phyloP scores from a whole-genome alignment of 2,888 invertebrate species.

The Entomobrya multifasciata region DNA sequence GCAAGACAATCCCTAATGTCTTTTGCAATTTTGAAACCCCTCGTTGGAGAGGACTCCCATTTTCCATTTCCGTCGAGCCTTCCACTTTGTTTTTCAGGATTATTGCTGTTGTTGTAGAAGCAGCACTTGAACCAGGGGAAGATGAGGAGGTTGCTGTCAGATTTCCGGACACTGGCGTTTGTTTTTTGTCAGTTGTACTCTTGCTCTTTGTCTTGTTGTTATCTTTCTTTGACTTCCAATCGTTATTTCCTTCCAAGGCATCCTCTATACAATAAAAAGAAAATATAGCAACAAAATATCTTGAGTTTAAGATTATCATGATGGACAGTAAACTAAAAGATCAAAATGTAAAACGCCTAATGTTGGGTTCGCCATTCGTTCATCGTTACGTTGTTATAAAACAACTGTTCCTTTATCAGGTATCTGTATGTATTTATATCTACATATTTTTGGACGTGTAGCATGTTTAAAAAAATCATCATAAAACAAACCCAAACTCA shows the following conservation, averaged over 20 bases:
- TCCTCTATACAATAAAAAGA: constrained; percentile 60
- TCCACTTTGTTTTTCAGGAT: neutral
- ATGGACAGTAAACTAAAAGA: no score
- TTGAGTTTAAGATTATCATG: no score
- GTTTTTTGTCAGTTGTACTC: constrained; percentile 46
- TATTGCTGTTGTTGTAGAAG: neutral
- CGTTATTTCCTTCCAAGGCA: neutral
- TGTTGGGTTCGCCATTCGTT: no score
- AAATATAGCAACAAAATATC: neutral
- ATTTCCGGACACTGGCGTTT: constrained; percentile 43
- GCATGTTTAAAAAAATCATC: neutral
- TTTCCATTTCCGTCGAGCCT: neutral
- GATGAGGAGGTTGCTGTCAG: constrained; percentile 61
- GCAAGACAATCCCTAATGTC: constrained; percentile 78
- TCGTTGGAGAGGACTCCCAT: constrained; percentile 36
- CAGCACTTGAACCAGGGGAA: neutral
- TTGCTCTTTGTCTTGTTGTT: constrained; percentile 20
- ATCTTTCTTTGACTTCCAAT: constrained; percentile 19
- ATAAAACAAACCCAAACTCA: no score
- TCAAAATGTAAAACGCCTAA: no score
- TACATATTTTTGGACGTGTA: no score
- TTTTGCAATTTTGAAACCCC: constrained; percentile 76
- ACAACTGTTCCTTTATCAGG: neutral
- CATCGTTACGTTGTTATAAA: neutral
- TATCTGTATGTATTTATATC: no score